Conservation (phyloP, 1,140 invertebrate species). For the Parasteatoda tepidariorum region DNA sequence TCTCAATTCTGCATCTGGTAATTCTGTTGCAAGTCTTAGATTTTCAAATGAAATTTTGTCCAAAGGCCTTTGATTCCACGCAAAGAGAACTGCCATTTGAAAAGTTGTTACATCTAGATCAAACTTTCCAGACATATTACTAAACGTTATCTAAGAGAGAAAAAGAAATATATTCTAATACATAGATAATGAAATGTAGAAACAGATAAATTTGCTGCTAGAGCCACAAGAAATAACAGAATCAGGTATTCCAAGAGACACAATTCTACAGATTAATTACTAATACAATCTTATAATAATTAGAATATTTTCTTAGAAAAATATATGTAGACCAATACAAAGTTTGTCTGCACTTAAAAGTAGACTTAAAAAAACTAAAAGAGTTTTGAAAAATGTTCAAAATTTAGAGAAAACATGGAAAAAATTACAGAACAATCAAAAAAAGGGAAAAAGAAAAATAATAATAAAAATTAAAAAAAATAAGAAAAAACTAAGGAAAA, state of each 20-base stretch:
- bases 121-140: slow-evolving; percentile 91
- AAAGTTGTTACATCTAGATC: slow-evolving; percentile 99
- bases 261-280: not conserved
- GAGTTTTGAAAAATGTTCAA: too few relatives aligned
- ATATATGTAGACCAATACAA: too few relatives aligned
- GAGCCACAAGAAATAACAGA: not conserved
- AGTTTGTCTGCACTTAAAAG: too few relatives aligned
- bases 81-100: slow-evolving; percentile 99
- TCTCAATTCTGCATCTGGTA: slow-evolving; percentile 94
- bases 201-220: slow-evolving; percentile 61
- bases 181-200: not conserved
- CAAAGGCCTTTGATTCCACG: slow-evolving; percentile 94
- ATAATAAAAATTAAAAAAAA: too few relatives aligned
- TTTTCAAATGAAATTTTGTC: slow-evolving; percentile 96
- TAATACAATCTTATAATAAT: too few relatives aligned
- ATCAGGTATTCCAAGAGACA: not conserved
- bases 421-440: too few relatives aligned
- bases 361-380: too few relatives aligned
- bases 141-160: slow-evolving; percentile 86
- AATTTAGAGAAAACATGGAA: too few relatives aligned
- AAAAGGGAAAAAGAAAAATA: too few relatives aligned
- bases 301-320: too few relatives aligned
- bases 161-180: not conserved
- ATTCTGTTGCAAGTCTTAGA: slow-evolving; percentile 92
- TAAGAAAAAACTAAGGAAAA: too few relatives aligned